Percentiles rank a stretch among this genome's conserved stretches.
phyloP scores from a whole-genome alignment of 1,140 invertebrate species.

The Drosophila cardini region DNA sequence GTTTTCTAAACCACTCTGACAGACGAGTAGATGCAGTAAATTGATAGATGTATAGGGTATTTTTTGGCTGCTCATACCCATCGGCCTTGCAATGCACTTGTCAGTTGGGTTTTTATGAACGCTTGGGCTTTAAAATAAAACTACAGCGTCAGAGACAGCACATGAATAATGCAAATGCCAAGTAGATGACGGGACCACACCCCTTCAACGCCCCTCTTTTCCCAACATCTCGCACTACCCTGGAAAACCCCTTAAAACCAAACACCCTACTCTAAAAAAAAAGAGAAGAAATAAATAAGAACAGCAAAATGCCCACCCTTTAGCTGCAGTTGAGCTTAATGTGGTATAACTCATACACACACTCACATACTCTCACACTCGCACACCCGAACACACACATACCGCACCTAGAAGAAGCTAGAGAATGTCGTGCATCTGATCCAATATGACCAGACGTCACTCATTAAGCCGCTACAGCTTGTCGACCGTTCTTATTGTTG shows the following conservation, averaged over 20 bases:
- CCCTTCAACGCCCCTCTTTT: neutral
- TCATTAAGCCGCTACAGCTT: constrained; percentile 71
- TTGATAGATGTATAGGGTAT: constrained; percentile 42
- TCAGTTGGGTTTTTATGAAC: constrained; percentile 69
- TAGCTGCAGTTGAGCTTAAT: constrained; percentile 63
- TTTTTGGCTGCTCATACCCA: constrained; percentile 5
- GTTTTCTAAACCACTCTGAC: too few relatives aligned
- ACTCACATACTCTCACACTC: constrained; percentile 27
- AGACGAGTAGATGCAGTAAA: too few relatives aligned
- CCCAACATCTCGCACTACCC: neutral
- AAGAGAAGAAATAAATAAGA: constrained; percentile 20
- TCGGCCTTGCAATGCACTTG: constrained; percentile 63
- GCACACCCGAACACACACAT: constrained; percentile 4
- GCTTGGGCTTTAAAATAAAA: constrained; percentile 75
- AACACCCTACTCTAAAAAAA: constrained; percentile 5
- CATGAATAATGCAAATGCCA: constrained; percentile 78
- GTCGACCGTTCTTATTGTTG: constrained; percentile 67
- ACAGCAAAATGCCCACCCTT: constrained; percentile 22
- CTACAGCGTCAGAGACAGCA: constrained; percentile 51
- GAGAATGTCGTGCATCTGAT: constrained; percentile 56
- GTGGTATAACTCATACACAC: constrained; percentile 68
- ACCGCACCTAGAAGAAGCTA: neutral
- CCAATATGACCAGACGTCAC: constrained; percentile 81
- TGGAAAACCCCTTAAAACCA: neutral
- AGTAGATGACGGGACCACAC: constrained; percentile 45